A percentile compares a stretch with the other conserved stretches of the same genome.
Conservation (phyloP, 2,797 vertebrate species). For the Rhynchonycteris naso region DNA sequence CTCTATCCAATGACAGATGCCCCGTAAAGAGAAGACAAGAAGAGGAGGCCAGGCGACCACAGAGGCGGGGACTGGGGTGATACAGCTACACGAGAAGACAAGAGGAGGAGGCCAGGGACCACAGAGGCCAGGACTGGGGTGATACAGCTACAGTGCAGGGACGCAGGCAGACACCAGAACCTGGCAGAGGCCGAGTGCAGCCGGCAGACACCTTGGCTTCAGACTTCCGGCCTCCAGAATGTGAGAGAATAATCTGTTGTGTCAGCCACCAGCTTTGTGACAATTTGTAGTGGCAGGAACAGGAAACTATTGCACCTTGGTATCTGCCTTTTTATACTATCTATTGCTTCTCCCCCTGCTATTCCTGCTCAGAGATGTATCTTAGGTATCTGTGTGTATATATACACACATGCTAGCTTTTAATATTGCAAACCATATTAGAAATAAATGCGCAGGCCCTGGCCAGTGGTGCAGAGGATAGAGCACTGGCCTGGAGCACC, state of each 20-base stretch:
- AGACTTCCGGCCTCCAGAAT: background rate
- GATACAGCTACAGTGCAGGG: too few relatives aligned
- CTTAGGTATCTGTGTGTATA: fast-evolving
- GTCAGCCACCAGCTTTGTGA: background rate
- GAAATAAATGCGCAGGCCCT: background rate
- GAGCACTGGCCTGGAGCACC: too few relatives aligned
- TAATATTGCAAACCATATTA: background rate
- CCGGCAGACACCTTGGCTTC: background rate
- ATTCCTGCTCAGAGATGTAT: background rate
- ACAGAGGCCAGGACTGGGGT: too few relatives aligned
- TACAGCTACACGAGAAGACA: background rate
- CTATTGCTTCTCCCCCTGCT: background rate
- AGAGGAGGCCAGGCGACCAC: background rate
- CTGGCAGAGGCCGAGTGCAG: background rate
- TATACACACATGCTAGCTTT: fast-evolving
- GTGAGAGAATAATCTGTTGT: background rate
- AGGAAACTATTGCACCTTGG: background rate
- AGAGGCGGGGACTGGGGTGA: background rate
- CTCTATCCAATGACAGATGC: background rate
- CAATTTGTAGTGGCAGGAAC: background rate
- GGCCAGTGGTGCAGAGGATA: too few relatives aligned
- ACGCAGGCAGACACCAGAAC: too few relatives aligned
- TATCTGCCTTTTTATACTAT: background rate
- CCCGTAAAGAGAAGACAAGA: background rate
- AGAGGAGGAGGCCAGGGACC: background rate